phyloP scores from a whole-genome alignment of 2,113 vertebrate genomes.

The Rhineura floridana region DNA sequence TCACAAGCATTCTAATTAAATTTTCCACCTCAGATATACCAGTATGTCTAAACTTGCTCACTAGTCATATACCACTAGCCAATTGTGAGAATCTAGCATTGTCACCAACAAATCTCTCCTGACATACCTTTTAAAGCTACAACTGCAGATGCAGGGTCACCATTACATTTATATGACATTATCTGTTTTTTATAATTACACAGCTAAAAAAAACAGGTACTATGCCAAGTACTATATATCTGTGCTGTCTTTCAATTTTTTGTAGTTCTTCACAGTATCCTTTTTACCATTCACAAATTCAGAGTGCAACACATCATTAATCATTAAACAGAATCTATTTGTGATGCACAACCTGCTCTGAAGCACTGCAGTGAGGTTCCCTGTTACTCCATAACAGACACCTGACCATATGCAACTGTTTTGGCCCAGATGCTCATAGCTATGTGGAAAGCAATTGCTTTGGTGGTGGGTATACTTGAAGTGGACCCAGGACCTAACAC shows the following conservation, averaged over 20 bases:
- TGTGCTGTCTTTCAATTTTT: conserved; percentile 34
- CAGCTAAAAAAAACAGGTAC: background rate
- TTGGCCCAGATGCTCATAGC: background rate
- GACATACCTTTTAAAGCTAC: background rate
- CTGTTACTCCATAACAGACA: background rate
- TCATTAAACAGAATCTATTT: background rate
- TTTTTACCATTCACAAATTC: background rate
- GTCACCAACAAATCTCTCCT: background rate
- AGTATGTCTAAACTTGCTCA: background rate
- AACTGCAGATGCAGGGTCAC: background rate
- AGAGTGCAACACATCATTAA: background rate
- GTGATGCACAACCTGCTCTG: background rate
- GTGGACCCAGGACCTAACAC: background rate
- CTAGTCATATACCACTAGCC: background rate
- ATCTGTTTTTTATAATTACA: conserved; percentile 32
- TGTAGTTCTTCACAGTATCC: background rate
- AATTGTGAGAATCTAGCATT: background rate
- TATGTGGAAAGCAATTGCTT: background rate
- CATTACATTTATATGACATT: background rate
- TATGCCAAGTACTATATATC: background rate
- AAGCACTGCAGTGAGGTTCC: background rate
- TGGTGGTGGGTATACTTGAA: background rate
- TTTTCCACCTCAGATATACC: background rate
- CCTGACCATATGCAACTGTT: background rate
- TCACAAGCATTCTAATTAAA: background rate